Conservation (phyloP, 2,797 vertebrate genomes). For the Clarias laeviceps region DNA sequence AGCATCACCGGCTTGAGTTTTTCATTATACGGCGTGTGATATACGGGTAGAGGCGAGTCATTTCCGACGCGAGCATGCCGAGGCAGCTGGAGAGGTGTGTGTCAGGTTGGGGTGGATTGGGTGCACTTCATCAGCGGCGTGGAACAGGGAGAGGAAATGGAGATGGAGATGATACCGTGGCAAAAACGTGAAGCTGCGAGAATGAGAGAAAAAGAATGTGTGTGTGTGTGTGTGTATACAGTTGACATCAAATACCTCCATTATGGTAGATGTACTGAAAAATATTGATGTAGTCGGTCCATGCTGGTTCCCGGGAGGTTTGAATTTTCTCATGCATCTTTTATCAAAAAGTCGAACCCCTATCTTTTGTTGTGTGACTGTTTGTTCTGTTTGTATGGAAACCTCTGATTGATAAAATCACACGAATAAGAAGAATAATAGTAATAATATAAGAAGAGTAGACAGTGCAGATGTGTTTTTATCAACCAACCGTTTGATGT, state of each 20-base stretch:
- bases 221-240: slow-evolving; percentile 25
- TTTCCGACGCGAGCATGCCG: slow-evolving; percentile 32
- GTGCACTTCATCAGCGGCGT: slow-evolving; percentile 32
- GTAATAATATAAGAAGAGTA: neutral
- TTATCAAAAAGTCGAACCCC: neutral
- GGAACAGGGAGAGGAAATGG: slow-evolving; percentile 43
- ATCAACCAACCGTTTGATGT: neutral
- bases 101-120: slow-evolving; percentile 37
- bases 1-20: slow-evolving; percentile 41
- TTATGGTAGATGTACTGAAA: slow-evolving; percentile 16
- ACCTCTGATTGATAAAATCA: neutral
- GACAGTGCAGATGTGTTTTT: neutral
- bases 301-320: neutral
- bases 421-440: neutral
- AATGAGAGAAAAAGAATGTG: neutral
- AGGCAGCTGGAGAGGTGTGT: slow-evolving; percentile 32
- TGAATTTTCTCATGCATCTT: neutral
- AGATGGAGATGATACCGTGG: slow-evolving; percentile 40
- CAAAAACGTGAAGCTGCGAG: neutral
- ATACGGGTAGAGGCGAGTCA: slow-evolving; percentile 33
- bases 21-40: slow-evolving; percentile 48
- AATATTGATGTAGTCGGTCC: neutral
- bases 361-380: neutral
- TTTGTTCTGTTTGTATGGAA: neutral
- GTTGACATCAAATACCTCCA: slow-evolving; percentile 21